A percentile compares a stretch with the other conserved stretches of the same genome.
Evolutionary conservation across 1,140 invertebrate species (phyloP).

Genomic region (Phymorhynchus buccinoides): DNA sequence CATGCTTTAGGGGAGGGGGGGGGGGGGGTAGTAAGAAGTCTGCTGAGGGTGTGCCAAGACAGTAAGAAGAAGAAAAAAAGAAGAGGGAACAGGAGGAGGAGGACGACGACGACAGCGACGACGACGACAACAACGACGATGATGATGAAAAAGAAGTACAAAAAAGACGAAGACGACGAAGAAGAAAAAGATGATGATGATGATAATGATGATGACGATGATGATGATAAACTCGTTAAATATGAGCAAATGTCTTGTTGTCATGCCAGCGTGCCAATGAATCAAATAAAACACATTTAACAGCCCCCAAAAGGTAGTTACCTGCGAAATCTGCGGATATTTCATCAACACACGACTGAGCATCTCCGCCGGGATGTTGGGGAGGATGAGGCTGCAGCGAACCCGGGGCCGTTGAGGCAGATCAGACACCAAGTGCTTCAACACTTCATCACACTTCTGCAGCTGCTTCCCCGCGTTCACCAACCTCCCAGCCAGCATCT

Average conservation of each 20-base stretch:
- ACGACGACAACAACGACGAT: too few relatives aligned
- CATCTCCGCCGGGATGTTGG: neutral
- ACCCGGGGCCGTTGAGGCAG: neutral
- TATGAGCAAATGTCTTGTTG: too few relatives aligned
- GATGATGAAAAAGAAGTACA: too few relatives aligned
- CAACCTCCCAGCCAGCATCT: neutral
- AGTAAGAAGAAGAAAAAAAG: too few relatives aligned
- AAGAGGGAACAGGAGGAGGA: too few relatives aligned
- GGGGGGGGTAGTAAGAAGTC: too few relatives aligned
- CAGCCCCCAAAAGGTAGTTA: neutral
- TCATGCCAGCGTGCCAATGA: neutral
- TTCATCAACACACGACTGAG: neutral
- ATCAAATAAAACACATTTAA: neutral
- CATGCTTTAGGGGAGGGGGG: neutral
- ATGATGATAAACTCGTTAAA: too few relatives aligned
- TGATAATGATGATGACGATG: too few relatives aligned
- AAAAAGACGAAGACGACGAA: too few relatives aligned
- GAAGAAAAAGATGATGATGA: too few relatives aligned
- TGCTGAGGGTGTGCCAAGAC: too few relatives aligned
- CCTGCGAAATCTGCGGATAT: neutral
- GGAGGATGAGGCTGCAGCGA: neutral
- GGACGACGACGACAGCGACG: too few relatives aligned
- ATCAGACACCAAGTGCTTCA: constrained; percentile 19
- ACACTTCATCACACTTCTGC: neutral
- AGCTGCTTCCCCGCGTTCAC: constrained; percentile 10